phyloP scores from a whole-genome alignment of 53 echinoderm and acorn worm genomes.

The Paracentrotus lividus region DNA sequence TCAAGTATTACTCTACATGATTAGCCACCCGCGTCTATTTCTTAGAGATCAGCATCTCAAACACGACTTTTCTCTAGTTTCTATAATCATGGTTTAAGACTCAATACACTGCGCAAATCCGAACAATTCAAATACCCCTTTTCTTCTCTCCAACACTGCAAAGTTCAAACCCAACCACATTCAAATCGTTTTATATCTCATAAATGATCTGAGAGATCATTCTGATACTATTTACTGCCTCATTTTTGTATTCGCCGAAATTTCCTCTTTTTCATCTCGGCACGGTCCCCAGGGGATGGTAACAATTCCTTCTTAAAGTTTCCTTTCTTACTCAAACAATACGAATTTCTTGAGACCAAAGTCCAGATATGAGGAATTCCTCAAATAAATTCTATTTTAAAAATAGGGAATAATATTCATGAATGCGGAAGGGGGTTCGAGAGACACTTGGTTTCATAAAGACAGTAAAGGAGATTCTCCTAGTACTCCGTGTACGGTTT shows the following conservation, averaged over 20 bases:
- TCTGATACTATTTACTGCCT: not conserved
- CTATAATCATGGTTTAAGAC: not conserved
- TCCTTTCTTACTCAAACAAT: conserved; percentile 38
- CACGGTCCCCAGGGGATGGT: not conserved
- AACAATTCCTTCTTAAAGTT: conserved; percentile 6
- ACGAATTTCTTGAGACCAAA: conserved; percentile 44
- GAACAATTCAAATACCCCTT: not conserved
- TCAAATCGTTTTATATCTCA: conserved; percentile 1
- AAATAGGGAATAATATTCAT: too few species aligned
- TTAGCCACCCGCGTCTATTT: not conserved
- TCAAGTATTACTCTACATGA: not conserved
- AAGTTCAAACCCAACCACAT: conserved; percentile 7
- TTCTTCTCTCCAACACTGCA: not conserved
- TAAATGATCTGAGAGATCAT: conserved; percentile 11
- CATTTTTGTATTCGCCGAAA: conserved; percentile 27
- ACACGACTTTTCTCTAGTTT: not conserved
- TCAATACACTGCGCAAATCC: not conserved
- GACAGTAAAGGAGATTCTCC: too few species aligned
- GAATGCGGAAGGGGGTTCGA: not conserved
- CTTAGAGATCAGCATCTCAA: not conserved
- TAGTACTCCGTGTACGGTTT: too few species aligned
- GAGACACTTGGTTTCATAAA: not conserved
- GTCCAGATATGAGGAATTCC: conserved; percentile 36
- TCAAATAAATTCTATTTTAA: not conserved
- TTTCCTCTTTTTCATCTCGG: not conserved